phyloP scores from a whole-genome alignment of 2,888 invertebrate genomes.

The Pachliopta kotzebuea region DNA sequence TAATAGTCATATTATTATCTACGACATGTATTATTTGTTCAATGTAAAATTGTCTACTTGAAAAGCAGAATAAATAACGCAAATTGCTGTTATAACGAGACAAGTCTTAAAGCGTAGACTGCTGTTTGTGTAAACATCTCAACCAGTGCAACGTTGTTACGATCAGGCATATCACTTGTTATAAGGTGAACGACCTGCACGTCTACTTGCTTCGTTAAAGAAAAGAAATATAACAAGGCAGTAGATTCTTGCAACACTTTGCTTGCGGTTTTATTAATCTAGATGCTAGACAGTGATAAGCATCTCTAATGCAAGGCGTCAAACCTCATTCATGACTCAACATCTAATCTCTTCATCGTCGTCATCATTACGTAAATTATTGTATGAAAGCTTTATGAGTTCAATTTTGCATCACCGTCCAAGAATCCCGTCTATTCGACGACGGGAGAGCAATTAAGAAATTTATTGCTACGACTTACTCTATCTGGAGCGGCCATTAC shows the following conservation, averaged over 20 bases:
- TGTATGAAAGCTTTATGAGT: conserved; percentile 43
- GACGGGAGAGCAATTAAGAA: conserved; percentile 67
- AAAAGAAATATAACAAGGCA: neutral
- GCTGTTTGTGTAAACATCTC: too few relatives aligned
- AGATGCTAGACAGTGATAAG: conserved; percentile 13
- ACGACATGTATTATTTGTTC: too few relatives aligned
- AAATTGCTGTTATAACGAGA: too few relatives aligned
- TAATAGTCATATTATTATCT: too few relatives aligned
- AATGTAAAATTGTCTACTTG: too few relatives aligned
- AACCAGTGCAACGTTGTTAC: too few relatives aligned
- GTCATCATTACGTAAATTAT: conserved; percentile 29
- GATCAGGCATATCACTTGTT: too few relatives aligned
- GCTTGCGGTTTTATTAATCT: conserved; percentile 7
- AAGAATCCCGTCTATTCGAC: conserved; percentile 65
- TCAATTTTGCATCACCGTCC: conserved; percentile 69
- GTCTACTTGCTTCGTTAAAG: too few relatives aligned
- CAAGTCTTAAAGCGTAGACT: too few relatives aligned
- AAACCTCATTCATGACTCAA: conserved; percentile 20
- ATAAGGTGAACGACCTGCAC: too few relatives aligned
- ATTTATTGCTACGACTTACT: conserved; percentile 64
- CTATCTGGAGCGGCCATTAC: conserved; percentile 68
- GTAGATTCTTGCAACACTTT: neutral
- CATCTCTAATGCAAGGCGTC: conserved; percentile 11
- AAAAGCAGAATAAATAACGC: too few relatives aligned
- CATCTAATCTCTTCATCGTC: conserved; percentile 15